Evolutionary conservation across 2,888 invertebrate species (phyloP).

Genomic region (Barypeithes pellucidus): DNA sequence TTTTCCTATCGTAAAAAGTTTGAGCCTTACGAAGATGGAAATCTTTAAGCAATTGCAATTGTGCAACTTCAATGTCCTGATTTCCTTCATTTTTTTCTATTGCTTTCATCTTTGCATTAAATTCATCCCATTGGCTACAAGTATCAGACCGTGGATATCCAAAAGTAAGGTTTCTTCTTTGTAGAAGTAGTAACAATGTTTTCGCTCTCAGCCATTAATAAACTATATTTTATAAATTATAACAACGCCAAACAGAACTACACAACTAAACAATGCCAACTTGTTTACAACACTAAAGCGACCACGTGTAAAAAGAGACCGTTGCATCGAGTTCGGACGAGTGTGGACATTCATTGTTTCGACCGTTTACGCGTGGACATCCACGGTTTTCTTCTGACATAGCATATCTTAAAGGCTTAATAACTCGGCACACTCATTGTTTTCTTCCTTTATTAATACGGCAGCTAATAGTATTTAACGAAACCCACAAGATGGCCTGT

Average conservation of each 20-base stretch:
- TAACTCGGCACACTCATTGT: too few species aligned
- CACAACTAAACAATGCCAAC: constrained; percentile 1
- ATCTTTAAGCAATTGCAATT: constrained; percentile 15
- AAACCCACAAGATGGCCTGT: constrained; percentile 1
- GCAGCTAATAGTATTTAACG: too few species aligned
- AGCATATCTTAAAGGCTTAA: too few species aligned
- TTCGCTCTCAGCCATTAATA: constrained; percentile 14
- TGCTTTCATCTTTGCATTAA: constrained; percentile 12
- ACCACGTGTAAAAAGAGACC: too few species aligned
- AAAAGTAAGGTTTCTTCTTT: constrained; percentile 8
- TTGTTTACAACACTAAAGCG: too few species aligned
- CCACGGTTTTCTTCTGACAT: too few species aligned
- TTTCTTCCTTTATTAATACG: too few species aligned
- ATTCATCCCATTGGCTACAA: constrained; percentile 10
- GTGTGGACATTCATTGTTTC: neutral
- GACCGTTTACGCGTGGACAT: too few species aligned
- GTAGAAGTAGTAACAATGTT: constrained; percentile 6
- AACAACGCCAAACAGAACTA: constrained; percentile 10
- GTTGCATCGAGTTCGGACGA: too few species aligned
- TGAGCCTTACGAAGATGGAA: constrained; percentile 39
- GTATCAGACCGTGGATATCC: constrained; percentile 24
- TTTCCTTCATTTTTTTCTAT: too few species aligned
- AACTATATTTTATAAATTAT: neutral
- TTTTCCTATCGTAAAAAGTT: constrained; percentile 39
- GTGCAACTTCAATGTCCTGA: too few species aligned